These are phyloP conservation scores for Aspidapion aeneum DNA, from an alignment of 2,888 invertebrate species.

Conservation along the genomic window DNA sequence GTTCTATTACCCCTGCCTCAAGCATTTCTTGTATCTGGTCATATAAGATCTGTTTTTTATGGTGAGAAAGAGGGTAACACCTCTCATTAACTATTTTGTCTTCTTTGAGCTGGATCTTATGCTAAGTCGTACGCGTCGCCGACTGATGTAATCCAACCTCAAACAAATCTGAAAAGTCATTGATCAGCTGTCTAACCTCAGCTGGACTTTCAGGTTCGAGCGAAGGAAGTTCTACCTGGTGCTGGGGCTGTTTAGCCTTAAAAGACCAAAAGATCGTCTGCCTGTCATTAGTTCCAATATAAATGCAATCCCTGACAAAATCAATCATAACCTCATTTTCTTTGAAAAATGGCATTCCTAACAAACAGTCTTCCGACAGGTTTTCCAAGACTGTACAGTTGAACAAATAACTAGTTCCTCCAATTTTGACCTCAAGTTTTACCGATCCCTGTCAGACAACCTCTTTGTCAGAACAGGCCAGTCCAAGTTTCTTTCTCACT, in stretches of 20 bases:
- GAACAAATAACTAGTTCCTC: background rate
- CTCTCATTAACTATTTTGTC: slow-evolving; percentile 6
- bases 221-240: background rate
- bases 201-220: background rate
- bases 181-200: background rate
- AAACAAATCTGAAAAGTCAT: slow-evolving; percentile 9
- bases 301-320: background rate
- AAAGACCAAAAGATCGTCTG: background rate
- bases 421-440: background rate
- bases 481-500: too few relatives aligned
- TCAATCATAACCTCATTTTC: background rate
- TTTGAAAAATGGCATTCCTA: background rate
- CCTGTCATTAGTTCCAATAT: background rate
- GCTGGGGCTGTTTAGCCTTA: background rate
- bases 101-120: slow-evolving; percentile 2
- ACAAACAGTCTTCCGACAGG: background rate
- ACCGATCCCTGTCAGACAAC: background rate
- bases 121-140: slow-evolving; percentile 4
- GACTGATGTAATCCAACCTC: background rate
- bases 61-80: slow-evolving; percentile 4
- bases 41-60: slow-evolving; percentile 4
- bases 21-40: slow-evolving; percentile 12
- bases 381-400: background rate
- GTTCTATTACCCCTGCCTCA: slow-evolving; percentile 7
- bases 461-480: background rate